Percentiles rank a stretch among this genome's conserved stretches.
Evolutionary conservation across 2,113 vertebrate species (phyloP).

Genomic region (Elanoides forficatus): DNA sequence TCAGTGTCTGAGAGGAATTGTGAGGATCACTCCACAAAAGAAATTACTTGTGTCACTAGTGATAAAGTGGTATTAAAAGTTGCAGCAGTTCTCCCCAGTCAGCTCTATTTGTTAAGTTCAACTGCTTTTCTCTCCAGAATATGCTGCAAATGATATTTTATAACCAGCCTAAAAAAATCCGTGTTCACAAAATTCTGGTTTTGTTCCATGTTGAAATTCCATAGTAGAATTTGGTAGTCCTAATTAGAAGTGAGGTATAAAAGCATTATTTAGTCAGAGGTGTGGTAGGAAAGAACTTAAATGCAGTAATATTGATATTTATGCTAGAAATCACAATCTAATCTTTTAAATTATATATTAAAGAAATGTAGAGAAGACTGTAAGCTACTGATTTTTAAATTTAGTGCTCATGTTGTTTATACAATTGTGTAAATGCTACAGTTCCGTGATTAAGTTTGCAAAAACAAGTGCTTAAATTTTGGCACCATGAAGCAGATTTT

Average conservation of each 20-base stretch:
- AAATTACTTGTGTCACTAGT: background rate
- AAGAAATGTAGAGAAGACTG: background rate
- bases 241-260: background rate
- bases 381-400: background rate
- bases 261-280: background rate
- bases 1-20: background rate
- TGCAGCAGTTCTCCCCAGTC: background rate
- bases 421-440: background rate
- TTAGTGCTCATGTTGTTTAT: background rate
- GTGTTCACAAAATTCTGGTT: background rate
- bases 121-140: background rate
- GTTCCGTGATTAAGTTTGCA: background rate
- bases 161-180: background rate
- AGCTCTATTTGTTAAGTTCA: background rate
- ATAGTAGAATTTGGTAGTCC: background rate
- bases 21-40: background rate
- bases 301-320: background rate
- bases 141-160: background rate
- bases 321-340: background rate
- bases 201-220: background rate
- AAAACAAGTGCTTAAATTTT: background rate
- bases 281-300: background rate
- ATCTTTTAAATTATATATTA: background rate
- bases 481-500: background rate
- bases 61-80: background rate